Base-by-base conservation (phyloP, 2,113 vertebrate genomes). In the Alaudala cheleensis region DNA sequence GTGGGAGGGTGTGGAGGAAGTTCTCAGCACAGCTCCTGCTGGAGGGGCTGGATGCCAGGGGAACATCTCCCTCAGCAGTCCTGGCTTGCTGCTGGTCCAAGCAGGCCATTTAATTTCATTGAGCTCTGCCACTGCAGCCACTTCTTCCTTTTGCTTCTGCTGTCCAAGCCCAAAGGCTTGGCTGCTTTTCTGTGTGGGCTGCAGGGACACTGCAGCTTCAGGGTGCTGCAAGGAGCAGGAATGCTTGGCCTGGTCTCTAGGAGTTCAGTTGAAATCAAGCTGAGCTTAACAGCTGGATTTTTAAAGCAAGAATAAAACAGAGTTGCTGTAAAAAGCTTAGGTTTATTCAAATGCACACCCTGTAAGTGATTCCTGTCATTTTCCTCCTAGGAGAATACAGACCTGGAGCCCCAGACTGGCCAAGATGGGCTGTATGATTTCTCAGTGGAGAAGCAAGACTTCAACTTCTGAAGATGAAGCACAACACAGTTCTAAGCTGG, bases 381-480 rank as follows among this genome's bases (percentile, higher is more conserved):
- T 11, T 77, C 4, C 9, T 34, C 15, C 23, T 40, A 97, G 97
- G 96, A 93, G 28, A 40, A 14, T 12, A 10, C 57, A 42, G 72
- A 80, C 16, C 40, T 90, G 26, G 51, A 91, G 64, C 95, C 89
- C 50, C 87, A 83, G 77, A 81, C 40, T n/a, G 44, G 71, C 3
- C 40, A 88, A 13, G 96, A 93, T 22, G 93, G 74, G 5, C 69
- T 69, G 0, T 95, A 94, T n/a, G 54, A 94, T 3, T 96, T 94
- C 58, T 91, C 86, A 22, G 93, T 64, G 31, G 4, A 96, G 29
- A 93, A 95, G 22, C 42, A 54, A 11, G 81, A 97, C 44, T 90
- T 93, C 6, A 4, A 95, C 18, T 97, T 97, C 81, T 97, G 56
- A 97, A 73, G 58, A 34, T 2, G 76, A 56, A 60, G 53, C 61